Conservation (phyloP, 2,888 invertebrate species). For the Noctuana brunneofusca region DNA sequence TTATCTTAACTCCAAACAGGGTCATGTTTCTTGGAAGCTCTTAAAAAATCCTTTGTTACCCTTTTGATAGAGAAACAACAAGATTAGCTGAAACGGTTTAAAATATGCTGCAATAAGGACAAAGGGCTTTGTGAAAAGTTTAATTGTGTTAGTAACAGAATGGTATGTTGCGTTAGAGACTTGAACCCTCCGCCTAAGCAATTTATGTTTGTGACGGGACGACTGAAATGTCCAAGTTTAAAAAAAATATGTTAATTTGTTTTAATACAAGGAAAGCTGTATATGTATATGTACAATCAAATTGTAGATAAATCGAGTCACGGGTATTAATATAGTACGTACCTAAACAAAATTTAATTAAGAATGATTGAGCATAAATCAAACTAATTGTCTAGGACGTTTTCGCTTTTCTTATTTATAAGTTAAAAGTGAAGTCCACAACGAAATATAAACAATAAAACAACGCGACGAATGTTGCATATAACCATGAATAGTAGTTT, state of each 20-base stretch:
- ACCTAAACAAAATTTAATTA: too few species aligned
- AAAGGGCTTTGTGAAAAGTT: conserved; percentile 45
- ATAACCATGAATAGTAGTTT: too few species aligned
- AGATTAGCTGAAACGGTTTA: conserved; percentile 40
- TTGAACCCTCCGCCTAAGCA: conserved; percentile 18
- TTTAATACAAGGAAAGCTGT: background rate
- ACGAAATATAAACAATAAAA: too few species aligned
- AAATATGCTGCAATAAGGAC: conserved; percentile 43
- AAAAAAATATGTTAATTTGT: background rate
- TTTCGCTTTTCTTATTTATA: too few species aligned
- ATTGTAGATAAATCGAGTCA: too few species aligned
- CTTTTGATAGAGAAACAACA: conserved; percentile 23
- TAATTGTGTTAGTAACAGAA: conserved; percentile 43
- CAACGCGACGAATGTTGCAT: too few species aligned
- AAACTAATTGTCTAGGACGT: too few species aligned
- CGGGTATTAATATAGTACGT: too few species aligned
- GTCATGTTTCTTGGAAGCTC: conserved; percentile 14
- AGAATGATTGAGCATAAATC: too few species aligned
- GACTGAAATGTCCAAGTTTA: conserved; percentile 20
- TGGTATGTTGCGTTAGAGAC: conserved; percentile 13
- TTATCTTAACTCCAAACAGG: conserved; percentile 20
- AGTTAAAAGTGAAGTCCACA: too few species aligned
- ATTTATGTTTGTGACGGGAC: conserved; percentile 23
- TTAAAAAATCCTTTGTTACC: conserved; percentile 30
- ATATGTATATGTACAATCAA: too few species aligned